These are phyloP conservation scores for Orchesella cincta DNA, from an alignment of 1,140 invertebrate species.

Conservation along the genomic window DNA sequence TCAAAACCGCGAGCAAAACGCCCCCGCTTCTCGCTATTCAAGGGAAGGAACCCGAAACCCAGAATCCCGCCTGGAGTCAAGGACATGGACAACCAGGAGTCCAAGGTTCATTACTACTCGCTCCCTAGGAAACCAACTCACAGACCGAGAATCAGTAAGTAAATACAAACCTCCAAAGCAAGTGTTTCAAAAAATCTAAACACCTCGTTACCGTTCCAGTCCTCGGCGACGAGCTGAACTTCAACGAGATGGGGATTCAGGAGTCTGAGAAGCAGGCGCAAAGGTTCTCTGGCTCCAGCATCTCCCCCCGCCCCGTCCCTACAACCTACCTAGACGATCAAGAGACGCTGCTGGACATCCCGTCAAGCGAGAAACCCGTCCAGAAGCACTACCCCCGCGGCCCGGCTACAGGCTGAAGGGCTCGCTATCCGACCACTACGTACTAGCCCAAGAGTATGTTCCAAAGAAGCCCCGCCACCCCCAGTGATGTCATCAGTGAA, in stretches of 20 bases:
- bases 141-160: neutral
- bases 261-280: no score
- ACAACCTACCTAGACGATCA: neutral
- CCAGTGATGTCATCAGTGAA: neutral
- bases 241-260: neutral
- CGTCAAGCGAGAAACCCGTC: neutral
- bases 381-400: neutral
- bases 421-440: neutral
- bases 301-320: neutral
- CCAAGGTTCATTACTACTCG: neutral
- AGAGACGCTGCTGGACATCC: no score
- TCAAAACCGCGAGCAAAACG: no score
- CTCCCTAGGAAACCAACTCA: neutral
- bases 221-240: slow-evolving; percentile 11
- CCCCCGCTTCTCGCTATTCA: neutral
- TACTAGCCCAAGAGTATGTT: neutral
- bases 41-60: neutral
- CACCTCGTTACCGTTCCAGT: neutral
- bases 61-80: no score
- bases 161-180: neutral
- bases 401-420: neutral
- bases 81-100: no score
- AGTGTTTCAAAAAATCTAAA: neutral
- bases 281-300: neutral
- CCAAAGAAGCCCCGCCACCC: neutral